Evolutionary conservation across 1,140 invertebrate species (phyloP).

Genomic region (Pseudomyrmex gracilis): DNA sequence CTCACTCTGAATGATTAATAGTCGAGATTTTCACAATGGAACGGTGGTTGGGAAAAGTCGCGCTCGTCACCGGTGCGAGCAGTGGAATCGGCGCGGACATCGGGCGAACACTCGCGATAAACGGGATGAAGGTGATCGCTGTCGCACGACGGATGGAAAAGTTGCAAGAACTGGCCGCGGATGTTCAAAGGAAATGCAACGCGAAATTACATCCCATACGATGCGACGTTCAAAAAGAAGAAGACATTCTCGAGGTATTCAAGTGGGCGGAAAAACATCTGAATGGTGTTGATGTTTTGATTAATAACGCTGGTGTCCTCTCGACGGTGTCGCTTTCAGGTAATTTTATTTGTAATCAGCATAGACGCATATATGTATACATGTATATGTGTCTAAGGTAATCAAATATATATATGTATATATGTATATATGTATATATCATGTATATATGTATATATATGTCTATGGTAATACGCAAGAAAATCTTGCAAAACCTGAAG

Average conservation of each 20-base stretch:
- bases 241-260: slow-evolving; percentile 88
- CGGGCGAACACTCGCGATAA: slow-evolving; percentile 86
- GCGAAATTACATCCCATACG: slow-evolving; percentile 79
- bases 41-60: too few relatives aligned
- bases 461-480: too few relatives aligned
- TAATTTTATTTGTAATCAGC: slow-evolving; percentile 16
- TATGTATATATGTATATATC: too few relatives aligned
- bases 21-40: slow-evolving; percentile 86
- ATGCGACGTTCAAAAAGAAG: slow-evolving; percentile 88
- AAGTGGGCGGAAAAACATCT: slow-evolving; percentile 86
- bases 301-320: slow-evolving; percentile 88
- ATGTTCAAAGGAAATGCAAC: neutral
- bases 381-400: too few relatives aligned
- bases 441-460: too few relatives aligned
- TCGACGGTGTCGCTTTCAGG: slow-evolving; percentile 62
- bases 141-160: slow-evolving; percentile 85
- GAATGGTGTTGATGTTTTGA: slow-evolving; percentile 88
- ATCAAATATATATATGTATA: too few relatives aligned
- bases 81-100: slow-evolving; percentile 89
- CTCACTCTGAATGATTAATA: too few relatives aligned
- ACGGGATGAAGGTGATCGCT: slow-evolving; percentile 87
- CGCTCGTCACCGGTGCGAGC: too few relatives aligned
- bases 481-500: too few relatives aligned
- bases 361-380: too few relatives aligned
- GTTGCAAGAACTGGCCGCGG: slow-evolving; percentile 76